Conservation (phyloP, 2,888 invertebrate species). For the Platycheirus rosarum region DNA sequence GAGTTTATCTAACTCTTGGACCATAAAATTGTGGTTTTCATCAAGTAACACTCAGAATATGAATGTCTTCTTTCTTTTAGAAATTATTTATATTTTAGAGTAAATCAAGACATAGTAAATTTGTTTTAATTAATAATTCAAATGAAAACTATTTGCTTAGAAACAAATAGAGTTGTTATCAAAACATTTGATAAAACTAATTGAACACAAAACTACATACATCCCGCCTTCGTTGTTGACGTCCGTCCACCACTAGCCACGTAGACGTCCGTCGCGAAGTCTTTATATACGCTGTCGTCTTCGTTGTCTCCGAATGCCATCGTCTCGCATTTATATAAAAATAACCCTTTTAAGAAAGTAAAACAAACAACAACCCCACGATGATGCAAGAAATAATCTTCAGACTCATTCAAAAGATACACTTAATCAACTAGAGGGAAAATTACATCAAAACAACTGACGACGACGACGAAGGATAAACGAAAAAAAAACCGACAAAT, state of each 20-base stretch:
- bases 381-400: conserved; percentile 42
- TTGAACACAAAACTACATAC: conserved; percentile 56
- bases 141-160: not conserved
- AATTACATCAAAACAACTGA: conserved; percentile 62
- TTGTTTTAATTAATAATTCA: too few species aligned
- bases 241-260: conserved; percentile 49
- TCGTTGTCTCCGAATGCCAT: conserved; percentile 9
- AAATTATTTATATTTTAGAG: too few species aligned
- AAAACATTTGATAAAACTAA: conserved; percentile 58
- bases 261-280: conserved; percentile 34
- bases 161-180: conserved; percentile 21
- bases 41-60: too few species aligned
- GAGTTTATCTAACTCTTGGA: too few species aligned
- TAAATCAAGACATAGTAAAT: too few species aligned
- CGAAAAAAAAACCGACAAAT: conserved; percentile 60
- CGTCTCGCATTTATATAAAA: conserved; percentile 36
- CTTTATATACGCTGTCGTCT: conserved; percentile 1
- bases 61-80: too few species aligned
- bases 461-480: not conserved
- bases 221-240: conserved; percentile 31
- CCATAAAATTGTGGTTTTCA: too few species aligned
- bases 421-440: conserved; percentile 46
- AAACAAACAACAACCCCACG: conserved; percentile 19
- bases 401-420: conserved; percentile 64
- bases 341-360: conserved; percentile 27